Base-by-base conservation (phyloP, 2,888 invertebrate genomes). In the Rhingia campestris region DNA sequence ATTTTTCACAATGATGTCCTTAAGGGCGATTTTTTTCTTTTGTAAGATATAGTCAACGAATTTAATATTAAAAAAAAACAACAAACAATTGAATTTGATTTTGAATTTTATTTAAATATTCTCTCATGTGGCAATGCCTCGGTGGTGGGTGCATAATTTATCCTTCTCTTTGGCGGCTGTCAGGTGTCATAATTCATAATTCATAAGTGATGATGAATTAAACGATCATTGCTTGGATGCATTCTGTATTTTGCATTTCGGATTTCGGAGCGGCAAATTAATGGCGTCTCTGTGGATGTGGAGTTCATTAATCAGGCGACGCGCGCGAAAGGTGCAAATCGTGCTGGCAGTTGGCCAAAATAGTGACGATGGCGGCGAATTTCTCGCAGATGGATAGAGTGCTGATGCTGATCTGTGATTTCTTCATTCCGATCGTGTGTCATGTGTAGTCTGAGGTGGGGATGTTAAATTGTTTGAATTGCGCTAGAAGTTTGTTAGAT, bases 11-110 rank as follows among this genome's bases (percentile, higher is more conserved):
- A 59, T 39, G 64, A 45, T 45, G 81, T 81, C 76, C 81, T 56
- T 32, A 43, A 4, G 6, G 2, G 39, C 43, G 72, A 66, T 9
- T 37, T 35, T 59, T 69, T 63, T 69, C 49, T 63, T 74, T 72
- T 72, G 61, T 80, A 84, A 80, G 70, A 80, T 84, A 84, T 84
- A 84, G 84, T 80, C 80, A 80, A 75, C 70, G 56, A 84, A 79
- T 79, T 82, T 73, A 82, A 67, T 73, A 79, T 73, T 63, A 77
- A 72, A 72, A 63, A 39, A 22, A 74, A 61, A 41, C 47, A 10
- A 67, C 73, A 22, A 47, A 33, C 35, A 6, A 2, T 9, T 33
- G 39, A 43, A 0, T 35, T 35, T 67, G 7, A 9, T 35, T 67
- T 56, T 43, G 6, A 45, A 43, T 35, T 10, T 63, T 4, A 45